phyloP scores from a whole-genome alignment of 2,888 invertebrate genomes.

The Drosophila tripunctata region DNA sequence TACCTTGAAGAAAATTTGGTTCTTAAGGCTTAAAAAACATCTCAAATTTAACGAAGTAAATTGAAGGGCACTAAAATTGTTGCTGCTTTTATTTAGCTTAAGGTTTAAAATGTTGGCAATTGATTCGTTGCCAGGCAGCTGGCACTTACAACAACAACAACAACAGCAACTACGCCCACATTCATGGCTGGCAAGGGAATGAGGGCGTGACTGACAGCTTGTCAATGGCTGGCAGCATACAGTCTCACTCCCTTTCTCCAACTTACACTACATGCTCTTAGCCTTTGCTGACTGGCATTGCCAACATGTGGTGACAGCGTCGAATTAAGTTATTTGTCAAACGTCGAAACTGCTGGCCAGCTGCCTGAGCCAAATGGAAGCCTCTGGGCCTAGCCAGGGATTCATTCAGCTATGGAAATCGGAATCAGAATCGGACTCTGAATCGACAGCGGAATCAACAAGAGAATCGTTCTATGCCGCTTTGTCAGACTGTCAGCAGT shows the following conservation, averaged over 20 bases:
- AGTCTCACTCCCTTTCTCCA: background rate
- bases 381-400: slow-evolving; percentile 12
- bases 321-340: slow-evolving; percentile 79
- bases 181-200: background rate
- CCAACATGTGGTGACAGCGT: slow-evolving; percentile 72
- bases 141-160: slow-evolving; percentile 4
- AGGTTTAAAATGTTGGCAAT: slow-evolving; percentile 36
- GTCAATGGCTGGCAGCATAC: slow-evolving; percentile 27
- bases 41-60: too few species aligned
- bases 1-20: too few species aligned
- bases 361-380: slow-evolving; percentile 5
- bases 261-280: too few species aligned
- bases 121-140: slow-evolving; percentile 18
- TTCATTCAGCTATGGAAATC: background rate
- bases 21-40: background rate
- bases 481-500: slow-evolving; percentile 56
- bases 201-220: slow-evolving; percentile 11
- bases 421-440: slow-evolving; percentile 2
- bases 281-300: slow-evolving; percentile 19
- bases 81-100: too few species aligned
- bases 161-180: slow-evolving; percentile 1
- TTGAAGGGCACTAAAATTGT: too few species aligned
- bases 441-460: slow-evolving; percentile 7
- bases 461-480: slow-evolving; percentile 14
- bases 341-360: slow-evolving; percentile 58